Conservation (phyloP, 2,888 invertebrate species). For the Megalurothrips usitatus region DNA sequence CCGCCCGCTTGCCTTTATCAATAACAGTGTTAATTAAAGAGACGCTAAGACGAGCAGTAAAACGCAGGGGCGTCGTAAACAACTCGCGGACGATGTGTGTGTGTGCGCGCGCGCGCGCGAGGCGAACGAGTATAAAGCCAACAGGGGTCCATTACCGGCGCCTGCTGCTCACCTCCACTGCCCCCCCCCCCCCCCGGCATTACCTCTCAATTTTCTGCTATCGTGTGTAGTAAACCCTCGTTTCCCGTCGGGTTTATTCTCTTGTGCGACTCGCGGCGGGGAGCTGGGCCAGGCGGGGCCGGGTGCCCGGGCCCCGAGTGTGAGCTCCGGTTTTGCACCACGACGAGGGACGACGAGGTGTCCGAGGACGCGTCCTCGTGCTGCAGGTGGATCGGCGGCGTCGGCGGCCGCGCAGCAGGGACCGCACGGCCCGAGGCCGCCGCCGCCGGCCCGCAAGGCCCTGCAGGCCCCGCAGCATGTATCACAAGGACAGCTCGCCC, state of each 20-base stretch:
- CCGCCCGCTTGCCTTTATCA: not conserved
- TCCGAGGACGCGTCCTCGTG: too few species aligned
- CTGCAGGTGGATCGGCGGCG: too few species aligned
- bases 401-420: not conserved
- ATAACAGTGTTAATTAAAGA: conserved; percentile 19
- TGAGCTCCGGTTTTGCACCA: too few species aligned
- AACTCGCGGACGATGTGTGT: not conserved
- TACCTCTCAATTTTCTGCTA: too few species aligned
- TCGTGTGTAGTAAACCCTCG: too few species aligned
- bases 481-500: conserved; percentile 17
- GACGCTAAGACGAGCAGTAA: conserved; percentile 14
- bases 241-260: too few species aligned
- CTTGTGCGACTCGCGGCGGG: not conserved
- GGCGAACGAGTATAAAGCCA: not conserved
- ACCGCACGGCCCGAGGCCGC: not conserved
- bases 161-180: too few species aligned
- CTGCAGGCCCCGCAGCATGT: not conserved
- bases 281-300: not conserved
- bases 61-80: not conserved
- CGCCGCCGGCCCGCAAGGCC: not conserved
- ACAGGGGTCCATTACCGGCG: not conserved
- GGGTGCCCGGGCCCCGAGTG: too few species aligned
- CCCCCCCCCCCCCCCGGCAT: too few species aligned
- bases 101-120: too few species aligned
- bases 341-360: too few species aligned